Base-by-base conservation (phyloP, 2,888 invertebrate genomes). In the Pyrrhia umbra region DNA sequence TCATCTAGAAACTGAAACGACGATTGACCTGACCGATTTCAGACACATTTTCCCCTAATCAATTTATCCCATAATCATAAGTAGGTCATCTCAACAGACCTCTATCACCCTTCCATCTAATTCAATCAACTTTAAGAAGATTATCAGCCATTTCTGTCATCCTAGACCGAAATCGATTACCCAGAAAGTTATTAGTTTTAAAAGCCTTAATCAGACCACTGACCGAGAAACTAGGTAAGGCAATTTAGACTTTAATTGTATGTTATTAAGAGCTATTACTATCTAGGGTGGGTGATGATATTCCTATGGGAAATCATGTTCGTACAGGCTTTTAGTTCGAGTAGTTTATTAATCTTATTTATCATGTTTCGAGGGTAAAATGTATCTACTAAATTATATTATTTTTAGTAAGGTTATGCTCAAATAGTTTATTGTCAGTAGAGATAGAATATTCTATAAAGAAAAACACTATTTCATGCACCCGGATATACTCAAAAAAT, bases 211-310 rank as follows among this genome's bases (percentile, higher is more conserved):
- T 74, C 60, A 50, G 42, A 16, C 37, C 58, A 34, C 60, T 63
- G 54, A 30, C 52, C 37, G 50, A 50, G 42, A 68, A 60, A 68
- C 72, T 63, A 63, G 66, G 69, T 52, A 63, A 23, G 68, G 40
- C 76, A 85, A 84, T 84, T 82, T 76, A 66, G 47, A 40, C 46
- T 64, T 66, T 85, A 84, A 85, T 79, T 68, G 59, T 66, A 59
- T 74, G 54, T 45, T 0, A 58, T 79, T 82, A 81, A 79, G 73
- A 43, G 71, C 43, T 69, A 77, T 81, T 78, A 75, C 65, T 67
- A 65, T 43, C 30, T 60, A 59, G 65, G 64, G 46, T 65, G 27
- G 52, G 23, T 64, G 25, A 81, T 80, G 68, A 77, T 70, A 54
- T 75, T 56, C 79, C 62, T 67, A 60, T 40, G 59, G 78, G 76